Percentiles rank a stretch among this genome's conserved stretches.
Conservation (phyloP, 1,140 invertebrate genomes). For the Leptonema lineaticorne region DNA sequence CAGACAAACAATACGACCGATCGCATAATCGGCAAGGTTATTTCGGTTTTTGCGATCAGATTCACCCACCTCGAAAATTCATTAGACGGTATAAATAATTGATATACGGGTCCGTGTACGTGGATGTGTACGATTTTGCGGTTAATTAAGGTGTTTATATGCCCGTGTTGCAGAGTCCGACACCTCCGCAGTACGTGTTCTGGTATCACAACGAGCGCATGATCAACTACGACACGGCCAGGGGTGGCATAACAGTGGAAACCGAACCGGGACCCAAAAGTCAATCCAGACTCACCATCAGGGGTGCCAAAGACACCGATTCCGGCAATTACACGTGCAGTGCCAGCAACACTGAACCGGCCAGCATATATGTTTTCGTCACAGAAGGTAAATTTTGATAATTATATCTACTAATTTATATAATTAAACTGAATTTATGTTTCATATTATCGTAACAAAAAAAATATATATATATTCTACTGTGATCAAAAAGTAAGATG, state of each 20-base stretch:
- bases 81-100: too few relatives aligned
- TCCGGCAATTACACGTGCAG: slow-evolving; percentile 90
- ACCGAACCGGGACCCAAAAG: slow-evolving; percentile 81
- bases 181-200: slow-evolving; percentile 85
- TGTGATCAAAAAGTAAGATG: too few relatives aligned
- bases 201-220: slow-evolving; percentile 91
- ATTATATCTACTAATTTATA: too few relatives aligned
- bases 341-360: slow-evolving; percentile 84
- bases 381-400: slow-evolving; percentile 75
- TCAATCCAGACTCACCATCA: slow-evolving; percentile 79
- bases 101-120: too few relatives aligned
- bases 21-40: too few relatives aligned
- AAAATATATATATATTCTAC: background rate
- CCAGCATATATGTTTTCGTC: slow-evolving; percentile 86
- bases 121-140: background rate
- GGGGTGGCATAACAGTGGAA: slow-evolving; percentile 82
- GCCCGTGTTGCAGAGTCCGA: slow-evolving; percentile 70
- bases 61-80: too few relatives aligned
- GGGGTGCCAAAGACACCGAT: slow-evolving; percentile 79
- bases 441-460: too few relatives aligned
- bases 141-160: slow-evolving; percentile 25
- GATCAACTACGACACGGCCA: slow-evolving; percentile 87
- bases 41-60: too few relatives aligned
- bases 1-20: too few relatives aligned
- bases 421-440: too few relatives aligned